Percentiles rank a stretch among this genome's conserved stretches.
These are phyloP conservation scores for Liparis tanakae DNA, from an alignment of 2,797 vertebrate genomes.

Conservation along the genomic window DNA sequence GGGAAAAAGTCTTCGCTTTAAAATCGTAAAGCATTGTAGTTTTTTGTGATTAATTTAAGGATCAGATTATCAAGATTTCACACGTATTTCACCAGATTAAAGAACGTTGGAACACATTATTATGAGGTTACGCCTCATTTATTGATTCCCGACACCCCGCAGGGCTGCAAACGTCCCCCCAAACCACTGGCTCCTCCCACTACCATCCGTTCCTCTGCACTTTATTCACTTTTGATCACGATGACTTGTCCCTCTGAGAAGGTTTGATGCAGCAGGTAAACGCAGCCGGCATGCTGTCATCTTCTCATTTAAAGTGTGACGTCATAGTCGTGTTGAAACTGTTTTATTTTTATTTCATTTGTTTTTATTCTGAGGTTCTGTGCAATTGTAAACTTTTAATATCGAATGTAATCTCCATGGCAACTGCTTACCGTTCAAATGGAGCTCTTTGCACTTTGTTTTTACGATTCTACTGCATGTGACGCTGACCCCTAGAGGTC, in stretches of 20 bases:
- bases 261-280: conserved; percentile 30
- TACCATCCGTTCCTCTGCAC: background rate
- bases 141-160: no score
- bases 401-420: conserved; percentile 64
- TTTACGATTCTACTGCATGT: conserved; percentile 41
- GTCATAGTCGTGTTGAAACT: conserved; percentile 15
- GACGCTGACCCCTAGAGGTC: background rate
- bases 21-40: background rate
- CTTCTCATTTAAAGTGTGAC: conserved; percentile 13
- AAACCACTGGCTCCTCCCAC: background rate
- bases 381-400: conserved; percentile 62
- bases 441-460: conserved; percentile 58
- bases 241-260: background rate
- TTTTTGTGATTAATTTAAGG: background rate
- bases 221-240: background rate
- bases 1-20: background rate
- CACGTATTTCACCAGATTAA: background rate
- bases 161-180: no score
- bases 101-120: background rate
- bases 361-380: conserved; percentile 37
- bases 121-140: background rate
- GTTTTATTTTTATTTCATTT: background rate
- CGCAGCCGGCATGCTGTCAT: conserved; percentile 55
- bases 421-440: conserved; percentile 31
- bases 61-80: background rate